Base-by-base conservation (phyloP, 1,140 invertebrate genomes). In the Agrypnia vestita region DNA sequence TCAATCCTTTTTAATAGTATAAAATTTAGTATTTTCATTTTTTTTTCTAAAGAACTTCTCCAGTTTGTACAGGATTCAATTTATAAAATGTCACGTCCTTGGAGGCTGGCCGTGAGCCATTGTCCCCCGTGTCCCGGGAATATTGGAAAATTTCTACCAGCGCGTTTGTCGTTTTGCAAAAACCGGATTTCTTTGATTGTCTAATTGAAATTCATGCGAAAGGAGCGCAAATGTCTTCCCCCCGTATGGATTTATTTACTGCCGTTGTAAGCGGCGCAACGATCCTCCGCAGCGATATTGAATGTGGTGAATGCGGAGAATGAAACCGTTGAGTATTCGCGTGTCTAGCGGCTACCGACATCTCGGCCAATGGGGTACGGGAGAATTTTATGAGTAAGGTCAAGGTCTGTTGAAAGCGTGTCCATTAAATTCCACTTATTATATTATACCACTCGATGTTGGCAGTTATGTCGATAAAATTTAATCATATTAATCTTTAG, bases 151-250 rank as follows among this genome's bases (percentile, higher is more conserved):
- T 51, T 51, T 51, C 49, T 15, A 3, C n/a, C 8, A 15, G 49
- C 49, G 49, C 49, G 25, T 35, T 35, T 51, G 11, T 51, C 49
- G 49, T 21, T 46, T 67, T 19, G 46, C 67, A 19, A 49, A 67
- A 49, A 51, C 17, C 43, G 67, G 47, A 72, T 51, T 72, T 72
- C 43, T 72, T 72, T 51, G 44, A 72, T 49, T 72, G 1, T 25
- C 67, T 72, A 49, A 49, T 47, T 51, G 67, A 72, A 72, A 19
- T 72, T 72, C 46, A 72, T 13, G 17, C 6, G 44, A 72, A 47
- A 47, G 67, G 46, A 72, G 46, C 67, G 67, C 43, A 64, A 64
- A 35, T 64, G 47, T 72, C 67, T 51, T 67, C 67, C 67, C 67
- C 21, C 47, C 67, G 1, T 19, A 15, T 51, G 67, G 10, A 0